Evolutionary conservation across 35 echinoderm and acorn worm species (phyloP).

Genomic region (Anneissia japonica): DNA sequence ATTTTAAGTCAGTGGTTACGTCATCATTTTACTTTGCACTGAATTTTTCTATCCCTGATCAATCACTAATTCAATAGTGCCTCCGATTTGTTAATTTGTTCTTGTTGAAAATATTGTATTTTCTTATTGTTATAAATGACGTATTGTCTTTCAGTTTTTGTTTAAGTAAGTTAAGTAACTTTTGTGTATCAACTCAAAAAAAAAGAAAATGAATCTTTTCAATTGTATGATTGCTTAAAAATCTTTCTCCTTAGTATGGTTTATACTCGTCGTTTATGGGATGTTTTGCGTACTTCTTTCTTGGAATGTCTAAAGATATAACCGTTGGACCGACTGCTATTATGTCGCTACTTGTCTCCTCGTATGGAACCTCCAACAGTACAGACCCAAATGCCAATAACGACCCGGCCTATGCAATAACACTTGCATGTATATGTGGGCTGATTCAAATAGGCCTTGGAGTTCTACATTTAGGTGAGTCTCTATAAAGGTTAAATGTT

Average conservation of each 20-base stretch:
- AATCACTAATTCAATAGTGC: too few species aligned
- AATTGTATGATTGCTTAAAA: too few species aligned
- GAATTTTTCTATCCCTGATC: too few species aligned
- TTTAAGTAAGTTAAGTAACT: too few species aligned
- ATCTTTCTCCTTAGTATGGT: constrained; percentile 51
- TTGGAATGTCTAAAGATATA: constrained; percentile 81
- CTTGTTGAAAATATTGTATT: too few species aligned
- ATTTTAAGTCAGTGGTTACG: too few species aligned
- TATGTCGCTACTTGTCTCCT: constrained; percentile 77
- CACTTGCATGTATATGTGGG: constrained; percentile 49
- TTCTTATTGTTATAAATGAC: too few species aligned
- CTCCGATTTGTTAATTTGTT: too few species aligned
- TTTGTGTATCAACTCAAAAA: too few species aligned
- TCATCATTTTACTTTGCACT: too few species aligned
- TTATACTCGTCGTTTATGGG: constrained; percentile 96
- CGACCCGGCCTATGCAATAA: constrained; percentile 58
- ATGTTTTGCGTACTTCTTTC: constrained; percentile 82
- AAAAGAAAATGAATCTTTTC: too few species aligned
- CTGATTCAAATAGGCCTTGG: constrained; percentile 48
- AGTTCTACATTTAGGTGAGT: constrained; percentile 62
- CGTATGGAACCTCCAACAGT: constrained; percentile 45
- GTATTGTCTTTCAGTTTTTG: too few species aligned
- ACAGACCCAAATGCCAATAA: constrained; percentile 16
- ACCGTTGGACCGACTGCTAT: constrained; percentile 91
- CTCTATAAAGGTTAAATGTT: not conserved